phyloP scores from a whole-genome alignment of 1,140 invertebrate genomes.

The Tetraneura akinire region DNA sequence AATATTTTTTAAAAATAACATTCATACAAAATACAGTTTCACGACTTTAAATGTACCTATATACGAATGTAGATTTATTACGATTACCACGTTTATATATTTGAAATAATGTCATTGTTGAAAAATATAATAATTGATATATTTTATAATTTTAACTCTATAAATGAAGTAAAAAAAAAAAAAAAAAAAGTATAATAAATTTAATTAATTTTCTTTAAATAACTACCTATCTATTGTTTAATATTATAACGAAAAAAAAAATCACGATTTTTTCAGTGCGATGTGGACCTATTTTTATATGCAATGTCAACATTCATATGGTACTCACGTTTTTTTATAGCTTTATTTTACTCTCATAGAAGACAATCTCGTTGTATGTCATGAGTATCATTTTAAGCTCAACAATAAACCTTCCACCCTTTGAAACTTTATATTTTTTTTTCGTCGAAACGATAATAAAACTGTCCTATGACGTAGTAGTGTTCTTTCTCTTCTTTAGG shows the following conservation, averaged over 20 bases:
- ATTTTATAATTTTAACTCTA: too few species aligned
- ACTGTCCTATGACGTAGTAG: constrained; percentile 20
- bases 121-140: too few species aligned
- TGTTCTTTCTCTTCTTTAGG: constrained; percentile 13
- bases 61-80: too few species aligned
- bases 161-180: too few species aligned
- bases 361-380: constrained; percentile 23
- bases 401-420: constrained; percentile 36
- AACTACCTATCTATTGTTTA: neutral
- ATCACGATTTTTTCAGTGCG: neutral
- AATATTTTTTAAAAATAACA: constrained; percentile 35
- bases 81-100: too few species aligned
- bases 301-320: neutral
- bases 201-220: too few species aligned
- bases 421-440: constrained; percentile 34
- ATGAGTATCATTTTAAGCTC: constrained; percentile 38
- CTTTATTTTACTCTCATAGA: constrained; percentile 21
- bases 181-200: too few species aligned
- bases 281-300: neutral
- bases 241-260: too few species aligned
- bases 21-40: neutral
- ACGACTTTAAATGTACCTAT: too few species aligned
- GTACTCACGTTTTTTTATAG: constrained; percentile 2
- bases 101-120: too few species aligned
- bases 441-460: constrained; percentile 34